Base-by-base conservation (phyloP, 2,797 vertebrate genomes). In the Gallinago nigripennis region DNA sequence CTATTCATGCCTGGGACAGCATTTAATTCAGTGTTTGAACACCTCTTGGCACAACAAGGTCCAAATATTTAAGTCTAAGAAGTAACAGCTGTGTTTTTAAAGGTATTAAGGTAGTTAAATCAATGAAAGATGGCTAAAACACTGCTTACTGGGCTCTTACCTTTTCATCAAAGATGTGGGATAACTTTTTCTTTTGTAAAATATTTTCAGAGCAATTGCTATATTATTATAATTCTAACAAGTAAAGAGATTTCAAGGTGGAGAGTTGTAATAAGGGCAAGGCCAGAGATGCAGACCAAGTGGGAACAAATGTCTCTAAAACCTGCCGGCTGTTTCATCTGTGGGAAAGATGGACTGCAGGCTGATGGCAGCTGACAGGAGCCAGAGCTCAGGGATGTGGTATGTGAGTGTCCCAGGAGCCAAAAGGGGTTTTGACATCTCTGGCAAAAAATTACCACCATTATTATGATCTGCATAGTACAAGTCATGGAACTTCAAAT, bases 361-460 rank as follows among this genome's bases (percentile, higher is more conserved):
- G 46, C 23, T 76, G 51, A 60, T 80, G 58, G 70, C 70, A 82
- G 41, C 73, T 79, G 80, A 84, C 39, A 76, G 37, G 21, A 92
- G 41, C 37, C 76, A 43, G 41, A 76, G 46, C 31, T 81, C 54
- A 58, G n/a, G 58, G 58, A 58, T 51, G 24, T 43, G n/a, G 37
- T 54, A 18, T 64, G 12, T 48, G 61, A 39, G 13, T 48, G 69
- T 86, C 72, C 57, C 53, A 83, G 61, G 57, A 91, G 57, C 46
- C 77, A 92, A 95, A 94, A 88, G 19, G 17, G 72, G 88, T 70
- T 83, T 80, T 90, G 79, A 75, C 72, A 61, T 71, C 50, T 81
- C 35, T 69, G 39, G 54, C 37, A 88, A 95, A 94, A 92, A 91
- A 61, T 69, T 58, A 48, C 50, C 35, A 66, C 84, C 45, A 53